Evolutionary conservation across 2,113 vertebrate genomes (phyloP).

Genomic region (Ellobius talpinus): DNA sequence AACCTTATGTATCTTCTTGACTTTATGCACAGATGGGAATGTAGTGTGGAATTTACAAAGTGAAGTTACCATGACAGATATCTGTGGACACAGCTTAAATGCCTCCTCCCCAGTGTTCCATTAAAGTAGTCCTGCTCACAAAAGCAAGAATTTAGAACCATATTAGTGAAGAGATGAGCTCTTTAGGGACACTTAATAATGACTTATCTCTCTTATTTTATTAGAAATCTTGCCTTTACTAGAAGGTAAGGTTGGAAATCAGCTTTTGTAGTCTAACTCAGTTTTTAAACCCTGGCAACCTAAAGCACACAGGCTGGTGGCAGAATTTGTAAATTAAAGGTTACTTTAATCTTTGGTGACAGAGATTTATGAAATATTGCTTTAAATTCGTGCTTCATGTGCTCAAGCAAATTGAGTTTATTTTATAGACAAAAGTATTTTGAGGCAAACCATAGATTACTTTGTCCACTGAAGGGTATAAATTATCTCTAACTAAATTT

Average conservation of each 20-base stretch:
- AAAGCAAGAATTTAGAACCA: constrained; percentile 51
- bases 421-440: constrained; percentile 88
- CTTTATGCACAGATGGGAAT: constrained; percentile 23
- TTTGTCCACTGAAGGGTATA: constrained; percentile 83
- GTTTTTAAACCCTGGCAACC: constrained; percentile 78
- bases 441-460: constrained; percentile 85
- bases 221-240: constrained; percentile 67
- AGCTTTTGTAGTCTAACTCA: constrained; percentile 73
- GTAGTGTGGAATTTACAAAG: constrained; percentile 41
- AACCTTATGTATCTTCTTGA: background rate
- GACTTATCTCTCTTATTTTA: constrained; percentile 61
- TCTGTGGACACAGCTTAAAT: constrained; percentile 25
- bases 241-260: constrained; percentile 63
- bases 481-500: constrained; percentile 85
- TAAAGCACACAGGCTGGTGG: constrained; percentile 78
- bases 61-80: background rate
- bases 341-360: constrained; percentile 86
- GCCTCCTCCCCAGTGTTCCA: background rate
- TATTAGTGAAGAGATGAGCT: constrained; percentile 21
- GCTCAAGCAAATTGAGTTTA: constrained; percentile 86
- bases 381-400: constrained; percentile 84
- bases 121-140: constrained; percentile 36
- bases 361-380: constrained; percentile 87
- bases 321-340: constrained; percentile 86
- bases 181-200: constrained; percentile 67